Percentiles rank a stretch among this genome's conserved stretches.
Evolutionary conservation across 2,888 invertebrate species (phyloP).

Genomic region (Heteromurus nitidus): DNA sequence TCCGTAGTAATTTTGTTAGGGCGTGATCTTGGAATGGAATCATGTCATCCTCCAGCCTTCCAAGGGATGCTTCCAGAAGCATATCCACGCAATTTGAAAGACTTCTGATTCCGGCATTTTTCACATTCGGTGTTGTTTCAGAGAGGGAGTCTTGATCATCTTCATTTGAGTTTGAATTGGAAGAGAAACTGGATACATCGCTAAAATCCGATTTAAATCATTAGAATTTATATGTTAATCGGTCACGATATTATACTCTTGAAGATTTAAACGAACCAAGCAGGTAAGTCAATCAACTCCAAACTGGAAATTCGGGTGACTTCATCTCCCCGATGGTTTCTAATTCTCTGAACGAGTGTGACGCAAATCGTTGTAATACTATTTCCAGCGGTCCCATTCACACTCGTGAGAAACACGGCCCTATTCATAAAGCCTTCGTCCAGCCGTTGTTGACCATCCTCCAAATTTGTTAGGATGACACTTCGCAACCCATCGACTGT

Average conservation of each 20-base stretch:
- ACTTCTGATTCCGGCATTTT: slow-evolving; percentile 29
- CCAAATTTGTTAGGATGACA: slow-evolving; percentile 76
- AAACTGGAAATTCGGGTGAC: slow-evolving; percentile 77
- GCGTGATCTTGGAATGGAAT: slow-evolving; percentile 75
- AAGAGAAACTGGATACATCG: too few species aligned
- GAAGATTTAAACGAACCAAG: slow-evolving; percentile 78
- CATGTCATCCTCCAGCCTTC: background rate
- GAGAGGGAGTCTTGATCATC: too few species aligned
- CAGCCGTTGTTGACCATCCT: slow-evolving; percentile 78
- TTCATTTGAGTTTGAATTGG: too few species aligned
- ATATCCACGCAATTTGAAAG: slow-evolving; percentile 21
- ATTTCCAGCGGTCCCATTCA: slow-evolving; percentile 79
- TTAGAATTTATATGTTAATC: too few species aligned
- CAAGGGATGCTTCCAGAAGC: slow-evolving; percentile 33
- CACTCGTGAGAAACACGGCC: slow-evolving; percentile 79
- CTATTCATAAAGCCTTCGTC: slow-evolving; percentile 79
- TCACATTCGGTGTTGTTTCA: background rate
- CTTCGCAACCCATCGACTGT: slow-evolving; percentile 78
- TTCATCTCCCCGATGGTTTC: slow-evolving; percentile 77
- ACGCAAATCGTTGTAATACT: slow-evolving; percentile 79
- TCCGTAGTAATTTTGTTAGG: slow-evolving; percentile 78
- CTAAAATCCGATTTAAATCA: too few species aligned
- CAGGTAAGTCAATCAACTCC: slow-evolving; percentile 79
- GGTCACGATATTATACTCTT: too few species aligned
- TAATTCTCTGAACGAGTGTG: slow-evolving; percentile 78